A percentile compares a stretch with the other conserved stretches of the same genome.
These are phyloP conservation scores for Hylia prasina DNA, from an alignment of 2,113 vertebrate species.

Conservation along the genomic window DNA sequence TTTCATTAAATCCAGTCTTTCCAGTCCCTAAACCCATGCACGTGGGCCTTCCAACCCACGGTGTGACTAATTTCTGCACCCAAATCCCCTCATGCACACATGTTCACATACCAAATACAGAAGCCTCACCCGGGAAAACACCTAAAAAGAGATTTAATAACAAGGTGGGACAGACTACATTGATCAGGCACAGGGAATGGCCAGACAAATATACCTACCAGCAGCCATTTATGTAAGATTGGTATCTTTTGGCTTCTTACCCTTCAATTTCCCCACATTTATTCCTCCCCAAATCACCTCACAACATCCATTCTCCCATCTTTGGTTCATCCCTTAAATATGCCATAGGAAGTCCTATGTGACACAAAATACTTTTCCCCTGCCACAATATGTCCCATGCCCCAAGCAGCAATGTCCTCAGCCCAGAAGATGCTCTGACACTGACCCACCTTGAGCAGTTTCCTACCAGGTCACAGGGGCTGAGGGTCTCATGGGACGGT, in stretches of 20 bases:
- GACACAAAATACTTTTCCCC: background rate
- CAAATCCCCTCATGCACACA: background rate
- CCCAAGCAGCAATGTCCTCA: background rate
- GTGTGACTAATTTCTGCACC: background rate
- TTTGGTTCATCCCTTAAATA: background rate
- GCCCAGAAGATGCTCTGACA: background rate
- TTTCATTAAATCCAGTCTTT: background rate
- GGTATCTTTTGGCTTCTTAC: background rate
- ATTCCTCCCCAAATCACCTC: background rate
- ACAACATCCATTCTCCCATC: background rate
- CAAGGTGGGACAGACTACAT: background rate
- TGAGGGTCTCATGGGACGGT: background rate
- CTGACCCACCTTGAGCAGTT: background rate
- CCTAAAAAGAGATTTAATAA: background rate
- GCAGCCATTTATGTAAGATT: background rate
- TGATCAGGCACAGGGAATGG: background rate
- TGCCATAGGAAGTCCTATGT: background rate
- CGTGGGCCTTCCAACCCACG: accelerated
- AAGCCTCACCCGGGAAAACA: background rate
- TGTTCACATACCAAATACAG: background rate
- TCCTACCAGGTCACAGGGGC: background rate
- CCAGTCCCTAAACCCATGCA: background rate
- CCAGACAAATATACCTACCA: background rate
- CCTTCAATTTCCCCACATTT: background rate
- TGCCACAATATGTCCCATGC: accelerated